Evolutionary conservation across 2,797 vertebrate species (phyloP).

Genomic region (Jordanella pulchra): DNA sequence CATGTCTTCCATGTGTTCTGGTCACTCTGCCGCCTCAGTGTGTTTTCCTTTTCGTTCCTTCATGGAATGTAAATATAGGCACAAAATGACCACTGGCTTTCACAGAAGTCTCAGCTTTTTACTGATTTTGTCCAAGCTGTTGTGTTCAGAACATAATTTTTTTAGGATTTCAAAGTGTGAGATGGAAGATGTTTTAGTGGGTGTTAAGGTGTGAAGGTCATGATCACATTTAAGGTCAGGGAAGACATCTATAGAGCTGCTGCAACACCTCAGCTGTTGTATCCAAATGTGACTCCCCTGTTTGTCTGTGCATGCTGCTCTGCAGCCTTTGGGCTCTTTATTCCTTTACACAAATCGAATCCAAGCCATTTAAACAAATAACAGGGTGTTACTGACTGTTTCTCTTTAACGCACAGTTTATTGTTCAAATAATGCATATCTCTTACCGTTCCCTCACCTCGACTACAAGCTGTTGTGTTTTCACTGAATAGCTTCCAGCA

Average conservation of each 20-base stretch:
- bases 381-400: background rate
- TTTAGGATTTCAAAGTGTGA: background rate
- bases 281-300: background rate
- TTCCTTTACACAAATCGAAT: conserved; percentile 22
- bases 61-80: conserved; percentile 61
- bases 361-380: conserved; percentile 48
- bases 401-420: background rate
- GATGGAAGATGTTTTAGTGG: background rate
- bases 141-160: background rate
- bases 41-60: conserved; percentile 51
- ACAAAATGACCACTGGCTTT: conserved; percentile 28
- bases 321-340: conserved; percentile 17
- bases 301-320: conserved; percentile 7
- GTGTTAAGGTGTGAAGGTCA: conserved; percentile 14
- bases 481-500: conserved; percentile 47
- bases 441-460: conserved; percentile 27
- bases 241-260: background rate
- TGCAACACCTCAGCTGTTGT: background rate
- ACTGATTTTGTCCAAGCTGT: background rate
- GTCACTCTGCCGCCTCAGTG: conserved; percentile 8
- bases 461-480: conserved; percentile 31
- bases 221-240: conserved; percentile 14
- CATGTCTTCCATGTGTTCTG: conserved; percentile 12
- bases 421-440: conserved; percentile 17
- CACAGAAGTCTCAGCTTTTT: background rate